Evolutionary conservation across 2,113 vertebrate genomes (phyloP).

Genomic region (Cochlearius cochlearius): DNA sequence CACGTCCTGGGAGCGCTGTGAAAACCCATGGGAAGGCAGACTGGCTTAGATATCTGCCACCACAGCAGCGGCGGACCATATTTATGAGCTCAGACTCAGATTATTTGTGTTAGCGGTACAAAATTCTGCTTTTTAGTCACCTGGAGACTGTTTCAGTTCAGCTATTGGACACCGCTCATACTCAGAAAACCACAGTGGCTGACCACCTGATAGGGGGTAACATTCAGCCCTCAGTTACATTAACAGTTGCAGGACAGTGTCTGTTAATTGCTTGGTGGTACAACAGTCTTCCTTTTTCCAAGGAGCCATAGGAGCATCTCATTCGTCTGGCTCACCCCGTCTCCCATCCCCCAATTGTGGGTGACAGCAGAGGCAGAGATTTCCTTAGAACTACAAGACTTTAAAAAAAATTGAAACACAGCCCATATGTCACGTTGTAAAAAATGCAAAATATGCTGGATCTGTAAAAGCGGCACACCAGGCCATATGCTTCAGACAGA

Average conservation of each 20-base stretch:
- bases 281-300: not conserved
- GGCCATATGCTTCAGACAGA: slow-evolving; percentile 58
- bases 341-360: not conserved
- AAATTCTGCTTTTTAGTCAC: not conserved
- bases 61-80: not conserved
- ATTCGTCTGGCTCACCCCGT: not conserved
- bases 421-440: slow-evolving; percentile 48
- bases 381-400: slow-evolving; percentile 12
- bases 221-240: not conserved
- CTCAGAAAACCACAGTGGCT: not conserved
- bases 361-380: slow-evolving; percentile 16
- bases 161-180: not conserved
- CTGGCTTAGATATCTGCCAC: not conserved
- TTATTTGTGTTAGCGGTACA: not conserved
- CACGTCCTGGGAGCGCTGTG: not conserved
- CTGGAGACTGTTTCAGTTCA: not conserved
- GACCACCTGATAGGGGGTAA: accelerated
- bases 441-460: slow-evolving; percentile 54
- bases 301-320: not conserved
- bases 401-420: not conserved
- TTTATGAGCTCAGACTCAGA: not conserved
- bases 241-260: not conserved
- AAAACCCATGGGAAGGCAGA: not conserved
- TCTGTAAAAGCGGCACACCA: slow-evolving; percentile 30
- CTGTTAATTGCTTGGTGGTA: not conserved